Conservation (phyloP, 2,797 vertebrate species). For the Crossoptilon crossoptilon region DNA sequence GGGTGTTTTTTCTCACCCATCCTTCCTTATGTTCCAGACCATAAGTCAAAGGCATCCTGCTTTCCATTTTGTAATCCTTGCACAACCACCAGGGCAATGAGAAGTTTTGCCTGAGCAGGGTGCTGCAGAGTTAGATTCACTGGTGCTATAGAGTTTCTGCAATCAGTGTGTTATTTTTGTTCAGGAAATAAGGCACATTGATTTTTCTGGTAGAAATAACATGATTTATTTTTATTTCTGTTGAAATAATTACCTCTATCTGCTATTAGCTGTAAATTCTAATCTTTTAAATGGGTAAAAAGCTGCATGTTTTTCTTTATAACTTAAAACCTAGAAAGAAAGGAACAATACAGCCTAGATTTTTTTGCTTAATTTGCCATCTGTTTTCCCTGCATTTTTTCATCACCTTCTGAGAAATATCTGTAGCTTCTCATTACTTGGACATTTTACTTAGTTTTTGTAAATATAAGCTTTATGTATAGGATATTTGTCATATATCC, state of each 20-base stretch:
- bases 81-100: not conserved
- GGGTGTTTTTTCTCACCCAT: not conserved
- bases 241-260: not conserved
- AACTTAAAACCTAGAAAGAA: not conserved
- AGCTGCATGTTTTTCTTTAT: not conserved
- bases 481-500: not conserved
- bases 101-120: not conserved
- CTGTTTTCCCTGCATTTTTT: not conserved
- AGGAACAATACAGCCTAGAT: not conserved
- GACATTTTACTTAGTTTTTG: not conserved
- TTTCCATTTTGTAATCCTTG: fast-evolving
- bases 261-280: not conserved
- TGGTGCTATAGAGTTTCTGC: not conserved
- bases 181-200: not conserved
- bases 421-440: not conserved
- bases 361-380: not conserved
- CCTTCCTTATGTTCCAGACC: not conserved
- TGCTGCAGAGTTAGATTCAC: not conserved
- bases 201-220: not conserved
- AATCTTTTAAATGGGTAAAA: not conserved
- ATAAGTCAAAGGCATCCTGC: not conserved
- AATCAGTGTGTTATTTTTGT: not conserved
- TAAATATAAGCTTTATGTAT: not conserved
- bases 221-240: not conserved
- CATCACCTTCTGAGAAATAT: not conserved